These are phyloP conservation scores for Calliphora vomitoria DNA, from an alignment of 2,888 invertebrate species.

Conservation along the genomic window DNA sequence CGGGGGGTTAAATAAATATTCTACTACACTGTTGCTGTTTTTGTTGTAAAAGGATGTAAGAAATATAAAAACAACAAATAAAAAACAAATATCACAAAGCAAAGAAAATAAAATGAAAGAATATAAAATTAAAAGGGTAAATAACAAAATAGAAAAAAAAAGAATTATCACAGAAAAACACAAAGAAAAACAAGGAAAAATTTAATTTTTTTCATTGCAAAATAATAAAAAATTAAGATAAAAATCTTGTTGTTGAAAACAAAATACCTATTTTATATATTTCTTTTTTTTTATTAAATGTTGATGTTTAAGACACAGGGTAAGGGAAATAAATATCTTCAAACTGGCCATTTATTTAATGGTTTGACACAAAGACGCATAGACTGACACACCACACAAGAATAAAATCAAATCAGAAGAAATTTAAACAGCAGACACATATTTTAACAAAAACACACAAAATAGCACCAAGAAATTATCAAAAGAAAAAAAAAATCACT, in stretches of 20 bases:
- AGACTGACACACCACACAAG: background rate
- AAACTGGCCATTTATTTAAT: background rate
- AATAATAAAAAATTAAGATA: background rate
- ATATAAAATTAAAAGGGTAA: background rate
- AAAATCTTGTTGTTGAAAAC: background rate
- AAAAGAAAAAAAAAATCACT: slow-evolving; percentile 38
- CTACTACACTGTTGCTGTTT: background rate
- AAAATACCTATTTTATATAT: background rate
- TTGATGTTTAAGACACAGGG: no score
- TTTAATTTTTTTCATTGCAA: background rate
- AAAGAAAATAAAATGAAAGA: slow-evolving; percentile 21
- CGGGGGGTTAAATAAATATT: slow-evolving; percentile 8
- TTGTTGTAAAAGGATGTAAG: slow-evolving; percentile 53
- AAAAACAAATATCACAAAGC: background rate
- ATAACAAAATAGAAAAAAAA: background rate
- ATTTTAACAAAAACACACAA: background rate
- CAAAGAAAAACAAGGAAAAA: slow-evolving; percentile 3
- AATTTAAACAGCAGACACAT: slow-evolving; percentile 21
- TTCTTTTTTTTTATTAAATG: background rate
- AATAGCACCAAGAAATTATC: slow-evolving; percentile 25
- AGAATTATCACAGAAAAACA: background rate
- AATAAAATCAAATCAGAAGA: slow-evolving; percentile 35
- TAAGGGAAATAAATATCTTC: no score
- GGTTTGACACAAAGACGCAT: background rate
- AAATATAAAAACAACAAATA: slow-evolving; percentile 12